Conservation (phyloP, 1,140 invertebrate species). For the Sarcophaga bullata region DNA sequence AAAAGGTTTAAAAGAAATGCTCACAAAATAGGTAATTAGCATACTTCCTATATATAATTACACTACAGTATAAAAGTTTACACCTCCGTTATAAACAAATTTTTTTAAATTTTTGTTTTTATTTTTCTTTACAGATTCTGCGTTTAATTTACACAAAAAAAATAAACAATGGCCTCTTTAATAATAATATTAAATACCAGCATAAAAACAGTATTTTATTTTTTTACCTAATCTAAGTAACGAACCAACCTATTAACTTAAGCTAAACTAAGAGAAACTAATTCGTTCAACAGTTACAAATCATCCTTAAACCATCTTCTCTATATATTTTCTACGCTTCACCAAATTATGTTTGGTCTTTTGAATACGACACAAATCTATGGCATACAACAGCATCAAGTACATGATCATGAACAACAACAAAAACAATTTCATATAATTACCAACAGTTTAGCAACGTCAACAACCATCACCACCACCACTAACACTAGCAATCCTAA, state of each 20-base stretch:
- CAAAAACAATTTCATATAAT: constrained; percentile 1
- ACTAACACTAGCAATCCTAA: not conserved
- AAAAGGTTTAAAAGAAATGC: no score
- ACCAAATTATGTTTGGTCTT: constrained; percentile 52
- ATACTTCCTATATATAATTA: no score
- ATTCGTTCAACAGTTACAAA: not conserved
- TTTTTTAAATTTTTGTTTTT: not conserved
- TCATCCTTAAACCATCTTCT: not conserved
- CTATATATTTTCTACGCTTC: not conserved
- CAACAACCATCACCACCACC: not conserved
- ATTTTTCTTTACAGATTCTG: not conserved
- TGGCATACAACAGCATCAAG: constrained; percentile 50
- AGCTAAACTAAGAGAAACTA: not conserved
- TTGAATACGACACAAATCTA: constrained; percentile 57
- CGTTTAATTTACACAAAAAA: not conserved
- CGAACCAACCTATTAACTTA: not conserved
- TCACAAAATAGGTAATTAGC: no score
- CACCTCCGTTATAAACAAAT: no score
- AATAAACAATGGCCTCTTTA: not conserved
- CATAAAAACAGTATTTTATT: not conserved
- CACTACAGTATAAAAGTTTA: no score
- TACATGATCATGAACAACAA: constrained; percentile 10
- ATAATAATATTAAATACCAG: not conserved
- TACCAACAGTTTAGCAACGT: not conserved
- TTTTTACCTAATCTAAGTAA: not conserved